Conservation (phyloP, 2,797 vertebrate genomes). For the Galagoides demidoff region DNA sequence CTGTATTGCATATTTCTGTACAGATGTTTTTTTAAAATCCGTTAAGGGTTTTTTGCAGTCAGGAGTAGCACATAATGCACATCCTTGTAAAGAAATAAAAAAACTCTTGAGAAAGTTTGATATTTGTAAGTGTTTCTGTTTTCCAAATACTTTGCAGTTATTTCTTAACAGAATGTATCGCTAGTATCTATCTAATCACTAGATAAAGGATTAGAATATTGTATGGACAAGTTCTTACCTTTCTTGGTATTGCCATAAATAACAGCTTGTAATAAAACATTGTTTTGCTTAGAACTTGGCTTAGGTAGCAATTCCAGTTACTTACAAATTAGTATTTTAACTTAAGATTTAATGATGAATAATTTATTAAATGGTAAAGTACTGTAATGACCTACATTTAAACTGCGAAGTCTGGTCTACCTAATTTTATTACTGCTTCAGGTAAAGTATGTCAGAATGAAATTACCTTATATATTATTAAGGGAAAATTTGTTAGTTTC, state of each 20-base stretch:
- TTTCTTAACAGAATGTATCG: constrained; percentile 1
- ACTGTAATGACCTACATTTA: neutral
- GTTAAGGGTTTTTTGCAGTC: neutral
- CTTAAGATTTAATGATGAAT: neutral
- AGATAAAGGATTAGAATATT: neutral
- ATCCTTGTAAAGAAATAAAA: constrained; percentile 14
- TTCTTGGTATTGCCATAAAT: constrained; percentile 8
- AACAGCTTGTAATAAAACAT: constrained; percentile 30
- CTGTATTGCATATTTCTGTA: neutral
- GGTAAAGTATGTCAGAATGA: neutral
- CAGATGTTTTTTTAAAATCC: neutral
- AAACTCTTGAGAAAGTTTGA: neutral
- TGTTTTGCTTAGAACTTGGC: constrained; percentile 34
- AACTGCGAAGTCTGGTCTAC: neutral
- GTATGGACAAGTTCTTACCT: neutral
- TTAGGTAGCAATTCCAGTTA: neutral
- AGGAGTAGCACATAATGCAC: neutral
- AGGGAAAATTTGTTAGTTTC: neutral
- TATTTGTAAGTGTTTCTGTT: constrained; percentile 24
- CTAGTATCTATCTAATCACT: too few species aligned
- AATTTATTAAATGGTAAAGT: neutral
- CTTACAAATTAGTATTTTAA: neutral
- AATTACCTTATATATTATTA: neutral
- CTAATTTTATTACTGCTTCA: neutral
- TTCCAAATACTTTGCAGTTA: neutral